These are phyloP conservation scores for Antrozous pallidus DNA, from an alignment of 2,797 vertebrate genomes.

Conservation along the genomic window DNA sequence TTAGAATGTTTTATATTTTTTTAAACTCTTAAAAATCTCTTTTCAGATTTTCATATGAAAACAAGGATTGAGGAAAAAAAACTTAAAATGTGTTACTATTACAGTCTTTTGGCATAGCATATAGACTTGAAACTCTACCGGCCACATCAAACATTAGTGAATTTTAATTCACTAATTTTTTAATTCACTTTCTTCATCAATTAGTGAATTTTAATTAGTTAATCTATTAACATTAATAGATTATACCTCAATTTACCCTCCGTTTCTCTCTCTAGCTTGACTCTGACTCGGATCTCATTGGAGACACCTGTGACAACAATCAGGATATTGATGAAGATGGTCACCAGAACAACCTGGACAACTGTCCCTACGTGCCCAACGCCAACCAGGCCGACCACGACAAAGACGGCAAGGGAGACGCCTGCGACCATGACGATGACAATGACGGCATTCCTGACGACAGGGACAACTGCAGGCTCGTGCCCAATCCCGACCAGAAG, in stretches of 20 bases:
- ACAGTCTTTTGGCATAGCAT: neutral
- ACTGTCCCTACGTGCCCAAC: conserved; percentile 97
- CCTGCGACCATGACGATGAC: conserved; percentile 97
- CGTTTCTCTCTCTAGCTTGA: conserved; percentile 85
- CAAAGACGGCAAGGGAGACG: conserved; percentile 98
- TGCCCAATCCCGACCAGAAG: conserved; percentile 93
- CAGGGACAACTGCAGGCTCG: conserved; percentile 96
- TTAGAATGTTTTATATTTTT: neutral
- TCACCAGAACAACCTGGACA: conserved; percentile 99
- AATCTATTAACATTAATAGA: neutral
- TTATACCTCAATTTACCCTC: neutral
- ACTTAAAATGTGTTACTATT: neutral
- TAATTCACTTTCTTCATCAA: too few relatives aligned
- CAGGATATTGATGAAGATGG: conserved; percentile 99
- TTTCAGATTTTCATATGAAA: neutral
- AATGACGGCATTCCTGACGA: conserved; percentile 97
- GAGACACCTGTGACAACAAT: conserved; percentile 97
- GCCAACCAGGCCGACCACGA: conserved; percentile 99
- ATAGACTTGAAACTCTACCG: neutral
- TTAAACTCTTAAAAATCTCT: neutral
- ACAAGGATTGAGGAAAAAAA: neutral
- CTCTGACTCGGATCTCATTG: conserved; percentile 94
- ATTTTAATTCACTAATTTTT: too few relatives aligned
- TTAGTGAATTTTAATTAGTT: too few relatives aligned
- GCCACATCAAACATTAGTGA: neutral